Conservation (phyloP, 2,888 invertebrate genomes). For the Hymenopus coronatus region DNA sequence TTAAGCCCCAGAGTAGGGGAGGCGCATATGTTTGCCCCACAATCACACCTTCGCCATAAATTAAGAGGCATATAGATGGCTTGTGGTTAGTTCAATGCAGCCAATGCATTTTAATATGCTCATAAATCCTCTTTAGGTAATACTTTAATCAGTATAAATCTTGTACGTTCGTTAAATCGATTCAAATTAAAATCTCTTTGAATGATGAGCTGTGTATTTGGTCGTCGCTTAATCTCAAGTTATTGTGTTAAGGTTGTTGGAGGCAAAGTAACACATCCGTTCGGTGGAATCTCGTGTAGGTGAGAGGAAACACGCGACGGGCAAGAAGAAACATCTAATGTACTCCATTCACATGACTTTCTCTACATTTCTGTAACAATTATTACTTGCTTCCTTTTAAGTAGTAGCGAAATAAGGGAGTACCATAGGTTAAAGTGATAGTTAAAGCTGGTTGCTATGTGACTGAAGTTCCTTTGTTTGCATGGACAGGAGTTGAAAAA, state of each 20-base stretch:
- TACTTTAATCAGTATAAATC: neutral
- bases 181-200: neutral
- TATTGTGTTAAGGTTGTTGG: neutral
- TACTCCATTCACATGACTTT: too few relatives aligned
- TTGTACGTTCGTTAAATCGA: neutral
- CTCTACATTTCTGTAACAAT: too few relatives aligned
- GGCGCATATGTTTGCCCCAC: neutral
- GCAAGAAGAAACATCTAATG: too few relatives aligned
- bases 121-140: neutral
- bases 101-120: neutral
- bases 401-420: too few relatives aligned
- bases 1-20: neutral
- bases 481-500: too few relatives aligned
- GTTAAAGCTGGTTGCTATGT: too few relatives aligned
- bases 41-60: neutral
- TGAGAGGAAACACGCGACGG: too few relatives aligned
- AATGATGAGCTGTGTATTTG: neutral
- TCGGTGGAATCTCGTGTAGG: neutral
- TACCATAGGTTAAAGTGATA: too few relatives aligned
- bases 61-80: neutral
- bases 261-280: neutral
- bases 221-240: neutral
- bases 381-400: too few relatives aligned
- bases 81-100: neutral
- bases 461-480: too few relatives aligned